phyloP scores from a whole-genome alignment of 2,888 invertebrate species.

The Fragum fragum region DNA sequence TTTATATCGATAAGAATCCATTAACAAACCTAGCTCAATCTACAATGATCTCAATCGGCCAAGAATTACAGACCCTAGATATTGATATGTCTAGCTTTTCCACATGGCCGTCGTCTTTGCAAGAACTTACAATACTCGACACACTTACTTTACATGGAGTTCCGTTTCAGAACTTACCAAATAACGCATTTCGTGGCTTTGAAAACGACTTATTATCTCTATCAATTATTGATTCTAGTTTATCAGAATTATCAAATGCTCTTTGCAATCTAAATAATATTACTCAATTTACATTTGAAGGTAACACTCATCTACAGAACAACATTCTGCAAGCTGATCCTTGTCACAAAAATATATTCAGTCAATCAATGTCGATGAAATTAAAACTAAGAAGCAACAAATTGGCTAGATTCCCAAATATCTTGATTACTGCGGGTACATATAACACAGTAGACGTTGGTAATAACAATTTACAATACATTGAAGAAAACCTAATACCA shows the following conservation, averaged over 20 bases:
- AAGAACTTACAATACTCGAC: not conserved
- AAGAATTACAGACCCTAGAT: not conserved
- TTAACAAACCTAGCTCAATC: not conserved
- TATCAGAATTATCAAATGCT: conserved; percentile 3
- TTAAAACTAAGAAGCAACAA: not conserved
- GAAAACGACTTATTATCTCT: not conserved
- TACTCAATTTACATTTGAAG: not conserved
- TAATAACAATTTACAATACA: not conserved
- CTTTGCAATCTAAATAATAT: not conserved
- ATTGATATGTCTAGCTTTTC: conserved; percentile 6
- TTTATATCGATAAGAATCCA: conserved; percentile 5
- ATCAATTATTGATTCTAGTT: not conserved
- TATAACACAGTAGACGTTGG: not conserved
- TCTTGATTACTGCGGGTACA: not conserved
- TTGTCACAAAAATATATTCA: not conserved
- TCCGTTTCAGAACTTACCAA: not conserved
- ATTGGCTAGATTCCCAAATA: not conserved
- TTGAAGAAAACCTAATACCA: not conserved
- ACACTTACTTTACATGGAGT: not conserved
- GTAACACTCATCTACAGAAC: not conserved
- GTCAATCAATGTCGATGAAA: not conserved
- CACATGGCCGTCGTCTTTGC: not conserved
- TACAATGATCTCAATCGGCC: not conserved
- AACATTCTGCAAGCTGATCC: not conserved
- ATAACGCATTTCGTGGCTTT: conserved; percentile 2